phyloP scores from a whole-genome alignment of 2,113 vertebrate genomes.

The Arenaria interpres region DNA sequence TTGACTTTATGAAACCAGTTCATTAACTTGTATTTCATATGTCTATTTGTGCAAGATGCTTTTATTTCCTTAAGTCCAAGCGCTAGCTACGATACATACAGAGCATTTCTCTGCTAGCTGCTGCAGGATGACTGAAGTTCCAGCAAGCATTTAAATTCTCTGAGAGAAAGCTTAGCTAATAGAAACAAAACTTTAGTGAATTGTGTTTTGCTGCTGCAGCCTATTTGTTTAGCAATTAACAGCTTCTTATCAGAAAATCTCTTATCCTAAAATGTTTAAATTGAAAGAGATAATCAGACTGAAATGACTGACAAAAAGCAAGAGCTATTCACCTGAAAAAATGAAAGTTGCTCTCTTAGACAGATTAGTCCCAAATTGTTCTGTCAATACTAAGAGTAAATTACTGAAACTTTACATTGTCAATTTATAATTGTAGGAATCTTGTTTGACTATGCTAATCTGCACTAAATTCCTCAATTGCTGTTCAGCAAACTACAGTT shows the following conservation, averaged over 20 bases:
- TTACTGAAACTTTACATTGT: neutral
- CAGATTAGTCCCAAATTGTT: neutral
- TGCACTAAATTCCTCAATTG: neutral
- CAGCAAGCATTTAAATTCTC: neutral
- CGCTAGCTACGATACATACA: neutral
- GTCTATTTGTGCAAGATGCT: neutral
- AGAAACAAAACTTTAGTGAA: neutral
- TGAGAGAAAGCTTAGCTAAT: neutral
- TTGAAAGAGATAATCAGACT: neutral
- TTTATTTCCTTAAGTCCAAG: neutral
- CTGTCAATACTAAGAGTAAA: neutral
- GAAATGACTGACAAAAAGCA: neutral
- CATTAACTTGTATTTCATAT: neutral
- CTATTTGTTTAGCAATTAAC: neutral
- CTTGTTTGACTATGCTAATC: neutral
- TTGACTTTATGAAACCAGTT: neutral
- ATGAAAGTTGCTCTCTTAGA: neutral
- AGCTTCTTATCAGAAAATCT: neutral
- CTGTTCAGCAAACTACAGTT: neutral
- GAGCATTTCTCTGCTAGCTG: neutral
- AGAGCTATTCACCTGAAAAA: neutral
- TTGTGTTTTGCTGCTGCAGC: neutral
- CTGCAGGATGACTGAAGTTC: neutral
- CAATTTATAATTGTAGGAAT: neutral
- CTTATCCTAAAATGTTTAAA: neutral